A percentile compares a stretch with the other conserved stretches of the same genome.
Evolutionary conservation across 2,888 invertebrate species (phyloP).

Genomic region (Tenthredo distinguenda): DNA sequence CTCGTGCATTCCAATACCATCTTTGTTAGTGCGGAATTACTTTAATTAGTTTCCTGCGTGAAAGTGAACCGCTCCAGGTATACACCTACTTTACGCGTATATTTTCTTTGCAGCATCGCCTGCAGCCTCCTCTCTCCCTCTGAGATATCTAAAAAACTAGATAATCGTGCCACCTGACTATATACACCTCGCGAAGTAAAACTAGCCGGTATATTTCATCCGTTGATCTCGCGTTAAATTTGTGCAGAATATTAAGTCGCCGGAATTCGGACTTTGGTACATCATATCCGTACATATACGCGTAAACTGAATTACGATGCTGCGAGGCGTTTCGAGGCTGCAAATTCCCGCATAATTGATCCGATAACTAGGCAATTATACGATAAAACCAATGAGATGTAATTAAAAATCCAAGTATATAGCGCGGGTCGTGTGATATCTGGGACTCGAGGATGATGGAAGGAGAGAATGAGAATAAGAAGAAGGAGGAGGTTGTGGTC

Average conservation of each 20-base stretch:
- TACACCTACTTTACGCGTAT: not conserved
- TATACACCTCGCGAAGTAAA: not conserved
- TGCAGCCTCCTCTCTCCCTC: not conserved
- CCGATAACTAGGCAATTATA: constrained; percentile 15
- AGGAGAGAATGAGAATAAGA: not conserved
- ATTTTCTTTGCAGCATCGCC: constrained; percentile 5
- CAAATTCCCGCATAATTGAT: constrained; percentile 10
- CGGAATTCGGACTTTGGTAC: not conserved
- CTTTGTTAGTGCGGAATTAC: constrained; percentile 11
- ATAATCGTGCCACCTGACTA: not conserved
- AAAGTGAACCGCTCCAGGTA: constrained; percentile 31
- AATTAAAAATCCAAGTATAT: constrained; percentile 39
- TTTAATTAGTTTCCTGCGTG: constrained; percentile 40
- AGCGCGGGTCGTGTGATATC: constrained; percentile 48
- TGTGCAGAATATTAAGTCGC: not conserved
- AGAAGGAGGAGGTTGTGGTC: constrained; percentile 66
- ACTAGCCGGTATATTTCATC: not conserved
- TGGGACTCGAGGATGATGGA: constrained; percentile 19
- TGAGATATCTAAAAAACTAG: not conserved
- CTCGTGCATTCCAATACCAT: constrained; percentile 35
- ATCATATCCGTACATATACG: not conserved
- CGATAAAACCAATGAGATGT: constrained; percentile 27
- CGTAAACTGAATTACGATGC: not conserved
- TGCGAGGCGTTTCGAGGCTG: not conserved
- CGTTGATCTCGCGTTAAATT: not conserved